These are phyloP conservation scores for Ciconia nigra DNA, from an alignment of 2,797 vertebrate genomes.

Conservation along the genomic window DNA sequence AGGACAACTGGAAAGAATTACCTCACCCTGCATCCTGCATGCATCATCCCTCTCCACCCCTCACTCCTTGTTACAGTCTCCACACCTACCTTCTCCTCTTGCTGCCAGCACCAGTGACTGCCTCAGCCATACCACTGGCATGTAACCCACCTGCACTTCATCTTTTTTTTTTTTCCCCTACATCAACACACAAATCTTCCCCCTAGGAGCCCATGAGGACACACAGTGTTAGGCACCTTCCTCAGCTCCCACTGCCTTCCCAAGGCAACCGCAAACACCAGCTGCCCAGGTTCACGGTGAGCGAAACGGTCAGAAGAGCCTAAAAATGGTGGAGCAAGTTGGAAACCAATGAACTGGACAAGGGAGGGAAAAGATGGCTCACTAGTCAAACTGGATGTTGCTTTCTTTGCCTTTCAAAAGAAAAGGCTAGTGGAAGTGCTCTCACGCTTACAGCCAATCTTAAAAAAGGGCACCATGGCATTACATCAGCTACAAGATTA, in stretches of 20 bases:
- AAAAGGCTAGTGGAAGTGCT: background rate
- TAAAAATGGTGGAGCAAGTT: background rate
- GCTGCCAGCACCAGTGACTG: background rate
- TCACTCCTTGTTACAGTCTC: background rate
- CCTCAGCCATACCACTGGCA: accelerated
- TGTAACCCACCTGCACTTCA: background rate
- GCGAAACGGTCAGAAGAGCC: background rate
- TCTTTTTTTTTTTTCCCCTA: background rate
- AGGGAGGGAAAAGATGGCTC: background rate
- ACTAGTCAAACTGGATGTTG: background rate
- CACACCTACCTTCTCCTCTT: background rate
- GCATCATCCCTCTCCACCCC: background rate
- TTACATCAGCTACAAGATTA: background rate
- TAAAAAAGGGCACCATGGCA: background rate
- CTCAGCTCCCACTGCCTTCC: background rate
- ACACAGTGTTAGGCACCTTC: background rate
- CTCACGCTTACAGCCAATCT: background rate
- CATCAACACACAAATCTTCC: background rate
- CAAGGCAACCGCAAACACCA: background rate
- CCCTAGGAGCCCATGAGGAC: background rate
- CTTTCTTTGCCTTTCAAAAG: background rate
- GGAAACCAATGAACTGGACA: background rate
- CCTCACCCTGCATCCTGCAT: background rate
- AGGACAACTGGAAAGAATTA: background rate
- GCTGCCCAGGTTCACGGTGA: background rate